Base-by-base conservation (phyloP, 2,888 invertebrate species). In the Osmoderma eremita region DNA sequence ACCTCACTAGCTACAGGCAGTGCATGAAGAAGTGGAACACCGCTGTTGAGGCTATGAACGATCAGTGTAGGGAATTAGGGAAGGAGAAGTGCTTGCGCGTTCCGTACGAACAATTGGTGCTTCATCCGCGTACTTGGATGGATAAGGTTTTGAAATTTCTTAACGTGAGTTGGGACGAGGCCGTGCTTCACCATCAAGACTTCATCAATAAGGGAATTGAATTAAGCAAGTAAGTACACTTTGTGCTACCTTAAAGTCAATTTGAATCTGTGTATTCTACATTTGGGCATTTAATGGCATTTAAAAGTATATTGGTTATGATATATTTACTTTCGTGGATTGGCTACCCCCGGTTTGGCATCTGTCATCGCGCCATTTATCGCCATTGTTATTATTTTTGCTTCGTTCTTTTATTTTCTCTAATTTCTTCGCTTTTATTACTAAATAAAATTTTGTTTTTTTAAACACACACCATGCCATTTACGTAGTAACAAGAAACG, bases 21-120 rank as follows among this genome's bases (percentile, higher is more conserved):
- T 98, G 98, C 83, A 86, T 99, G 85, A 90, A 88, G 75, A 97
- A 97, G 84, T 99, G 99, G 98, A 98, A 98, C 84, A 90, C 91
- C 79, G 97, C 97, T 41, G 95, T 96, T 80, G 91, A 93, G 82
- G 87, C 92, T 69, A 99, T 99, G 98, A 91, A 95, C 84, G 88
- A 90, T 76, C 96, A 97, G 85, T 98, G 98, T 84, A 88, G 88
- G 75, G 89, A 91, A 78, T 87, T 96, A 75, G 93, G 93, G 54
- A 82, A 87, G 67, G 84, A 86, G 62, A 87, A 89, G 76, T 97
- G 97, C 83, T 86, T 97, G 77, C 85, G 90, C 78, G 94, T 99
- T 67, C 95, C 95, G 79, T 99, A 99, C 84, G 98, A 99, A 84
- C 94, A 97, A 84, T 87, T 99, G 78, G 98, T 98, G 75, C 87